These are phyloP conservation scores for Rhamphomyia laevipes DNA, from an alignment of 2,888 invertebrate genomes.

Conservation along the genomic window DNA sequence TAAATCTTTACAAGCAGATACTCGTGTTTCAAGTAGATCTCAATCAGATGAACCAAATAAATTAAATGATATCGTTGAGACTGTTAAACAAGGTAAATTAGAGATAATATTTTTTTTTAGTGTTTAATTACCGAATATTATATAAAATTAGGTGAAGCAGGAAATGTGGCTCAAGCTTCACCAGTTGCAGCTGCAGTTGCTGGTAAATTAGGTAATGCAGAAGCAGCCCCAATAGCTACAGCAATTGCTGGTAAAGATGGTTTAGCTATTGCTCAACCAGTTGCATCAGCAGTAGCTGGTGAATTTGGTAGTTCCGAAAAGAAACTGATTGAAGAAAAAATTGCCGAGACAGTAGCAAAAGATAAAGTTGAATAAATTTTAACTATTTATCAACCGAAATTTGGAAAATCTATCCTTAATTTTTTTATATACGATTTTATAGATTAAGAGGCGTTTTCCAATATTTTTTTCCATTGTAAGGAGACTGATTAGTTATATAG, in stretches of 20 bases:
- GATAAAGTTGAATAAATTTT: no score
- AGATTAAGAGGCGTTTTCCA: no score
- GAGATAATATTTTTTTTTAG: no score
- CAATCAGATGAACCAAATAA: neutral
- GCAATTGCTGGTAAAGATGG: constrained; percentile 41
- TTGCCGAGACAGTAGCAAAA: neutral
- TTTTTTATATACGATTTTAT: no score
- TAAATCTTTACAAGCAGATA: neutral
- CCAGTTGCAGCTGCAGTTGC: constrained; percentile 41
- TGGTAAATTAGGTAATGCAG: constrained; percentile 39
- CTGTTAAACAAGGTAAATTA: no score
- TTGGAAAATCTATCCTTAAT: no score
- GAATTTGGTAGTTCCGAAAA: constrained; percentile 1
- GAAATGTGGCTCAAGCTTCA: constrained; percentile 39
- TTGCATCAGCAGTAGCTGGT: constrained; percentile 41
- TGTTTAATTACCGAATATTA: no score
- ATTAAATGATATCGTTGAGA: constrained; percentile 31
- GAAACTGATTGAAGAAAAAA: neutral
- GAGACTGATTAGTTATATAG: no score
- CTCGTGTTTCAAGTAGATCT: neutral
- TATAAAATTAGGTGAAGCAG: constrained; percentile 34
- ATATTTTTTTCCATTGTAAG: no score
- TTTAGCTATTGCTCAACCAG: constrained; percentile 39
- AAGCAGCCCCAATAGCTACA: constrained; percentile 41
- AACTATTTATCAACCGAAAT: no score